A percentile compares a stretch with the other conserved stretches of the same genome.
Evolutionary conservation across 2,113 vertebrate species (phyloP).

Genomic region (Macquaria ambigua): DNA sequence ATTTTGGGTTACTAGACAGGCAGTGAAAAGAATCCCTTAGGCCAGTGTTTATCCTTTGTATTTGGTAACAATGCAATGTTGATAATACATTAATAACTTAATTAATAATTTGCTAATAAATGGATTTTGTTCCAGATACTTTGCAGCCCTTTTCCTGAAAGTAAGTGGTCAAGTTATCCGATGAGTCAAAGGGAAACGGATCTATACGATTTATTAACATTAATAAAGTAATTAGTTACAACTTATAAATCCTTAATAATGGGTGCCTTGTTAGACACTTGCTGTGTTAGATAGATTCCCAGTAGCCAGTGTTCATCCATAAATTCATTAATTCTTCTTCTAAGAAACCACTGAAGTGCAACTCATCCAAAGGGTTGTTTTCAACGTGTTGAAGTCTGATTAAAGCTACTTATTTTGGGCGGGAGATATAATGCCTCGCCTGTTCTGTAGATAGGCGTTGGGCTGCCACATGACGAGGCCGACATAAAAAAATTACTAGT

Average conservation of each 20-base stretch:
- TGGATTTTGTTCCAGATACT: background rate
- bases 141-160: background rate
- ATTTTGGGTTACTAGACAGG: background rate
- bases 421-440: background rate
- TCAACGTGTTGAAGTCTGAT: background rate
- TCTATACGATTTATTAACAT: background rate
- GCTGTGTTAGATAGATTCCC: background rate
- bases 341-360: background rate
- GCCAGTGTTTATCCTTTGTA: background rate
- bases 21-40: background rate
- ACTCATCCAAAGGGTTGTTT: too few species aligned
- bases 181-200: background rate
- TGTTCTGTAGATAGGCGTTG: background rate
- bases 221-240: too few species aligned
- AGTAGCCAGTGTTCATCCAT: background rate
- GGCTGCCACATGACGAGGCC: background rate
- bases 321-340: background rate
- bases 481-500: background rate
- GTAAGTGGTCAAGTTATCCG: background rate
- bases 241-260: too few species aligned
- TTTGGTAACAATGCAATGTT: background rate
- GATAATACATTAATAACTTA: background rate
- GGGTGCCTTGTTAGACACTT: too few species aligned
- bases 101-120: background rate
- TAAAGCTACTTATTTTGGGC: background rate